A percentile compares a stretch with the other conserved stretches of the same genome.
Conservation (phyloP, 2,888 invertebrate species). For the Chymomyza procnemis region DNA sequence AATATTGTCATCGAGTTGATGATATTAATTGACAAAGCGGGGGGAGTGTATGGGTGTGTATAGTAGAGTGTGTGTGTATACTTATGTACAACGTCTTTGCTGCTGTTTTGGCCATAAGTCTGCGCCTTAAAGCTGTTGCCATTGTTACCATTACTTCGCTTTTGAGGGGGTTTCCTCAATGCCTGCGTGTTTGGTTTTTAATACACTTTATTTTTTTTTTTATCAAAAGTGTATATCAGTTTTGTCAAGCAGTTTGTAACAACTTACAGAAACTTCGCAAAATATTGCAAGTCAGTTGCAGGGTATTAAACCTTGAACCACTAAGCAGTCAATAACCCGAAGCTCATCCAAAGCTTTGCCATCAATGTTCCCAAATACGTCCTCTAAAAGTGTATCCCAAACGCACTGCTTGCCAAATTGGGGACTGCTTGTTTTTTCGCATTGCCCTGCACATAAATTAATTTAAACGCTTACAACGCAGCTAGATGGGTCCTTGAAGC, state of each 20-base stretch:
- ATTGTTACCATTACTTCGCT: background rate
- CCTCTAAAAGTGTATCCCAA: background rate
- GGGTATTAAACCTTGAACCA: no score
- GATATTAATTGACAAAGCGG: background rate
- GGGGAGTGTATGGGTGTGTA: conserved; percentile 31
- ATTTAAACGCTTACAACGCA: conserved; percentile 45
- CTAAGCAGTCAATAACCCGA: no score
- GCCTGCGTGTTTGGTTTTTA: background rate
- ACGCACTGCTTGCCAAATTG: background rate
- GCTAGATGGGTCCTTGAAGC: background rate
- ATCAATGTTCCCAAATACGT: no score
- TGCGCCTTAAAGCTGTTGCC: conserved; percentile 5
- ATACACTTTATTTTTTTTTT: background rate
- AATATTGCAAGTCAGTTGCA: background rate
- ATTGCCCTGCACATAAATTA: conserved; percentile 44
- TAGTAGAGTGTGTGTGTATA: background rate
- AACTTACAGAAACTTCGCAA: no score
- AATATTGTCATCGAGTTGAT: background rate
- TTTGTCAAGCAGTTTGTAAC: background rate
- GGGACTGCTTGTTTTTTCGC: conserved; percentile 7
- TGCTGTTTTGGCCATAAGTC: conserved; percentile 20
- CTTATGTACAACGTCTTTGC: background rate
- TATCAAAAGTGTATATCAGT: background rate
- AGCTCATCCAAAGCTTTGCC: no score
- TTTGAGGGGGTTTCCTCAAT: background rate